Percentiles rank a stretch among this genome's conserved stretches.
Evolutionary conservation across 2,888 invertebrate species (phyloP).

Genomic region (Himalopsyche anomala): DNA sequence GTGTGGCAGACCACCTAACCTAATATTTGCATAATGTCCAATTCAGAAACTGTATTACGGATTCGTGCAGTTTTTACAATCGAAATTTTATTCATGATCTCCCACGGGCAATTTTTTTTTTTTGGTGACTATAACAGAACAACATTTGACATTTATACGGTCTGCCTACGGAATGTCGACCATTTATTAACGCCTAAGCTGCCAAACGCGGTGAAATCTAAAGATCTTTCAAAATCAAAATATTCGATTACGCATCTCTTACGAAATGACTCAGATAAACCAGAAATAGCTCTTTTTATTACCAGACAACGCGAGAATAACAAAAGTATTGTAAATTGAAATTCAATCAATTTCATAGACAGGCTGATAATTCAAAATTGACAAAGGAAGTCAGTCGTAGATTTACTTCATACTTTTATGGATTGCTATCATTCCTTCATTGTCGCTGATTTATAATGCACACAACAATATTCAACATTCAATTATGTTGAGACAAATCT

Average conservation of each 20-base stretch:
- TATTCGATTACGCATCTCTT: neutral
- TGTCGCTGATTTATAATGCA: too few relatives aligned
- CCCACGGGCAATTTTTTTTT: neutral
- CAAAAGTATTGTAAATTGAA: too few relatives aligned
- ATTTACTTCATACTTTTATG: too few relatives aligned
- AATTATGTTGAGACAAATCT: too few relatives aligned
- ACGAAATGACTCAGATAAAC: too few relatives aligned
- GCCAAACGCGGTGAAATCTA: neutral
- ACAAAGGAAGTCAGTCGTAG: too few relatives aligned
- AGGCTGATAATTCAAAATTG: too few relatives aligned
- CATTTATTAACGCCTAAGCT: conserved; percentile 17
- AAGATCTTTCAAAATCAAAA: neutral
- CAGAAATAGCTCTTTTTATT: too few relatives aligned
- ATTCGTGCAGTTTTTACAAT: conserved; percentile 34
- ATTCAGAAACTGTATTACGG: conserved; percentile 8
- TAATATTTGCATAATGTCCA: conserved; percentile 38
- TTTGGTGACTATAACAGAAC: neutral
- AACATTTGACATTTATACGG: conserved; percentile 27
- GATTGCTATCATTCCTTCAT: too few relatives aligned
- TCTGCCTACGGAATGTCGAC: conserved; percentile 27
- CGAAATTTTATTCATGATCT: conserved; percentile 29
- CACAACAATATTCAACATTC: too few relatives aligned
- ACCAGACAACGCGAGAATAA: too few relatives aligned
- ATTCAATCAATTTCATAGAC: too few relatives aligned
- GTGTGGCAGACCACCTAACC: neutral